These are phyloP conservation scores for Leptinotarsa peninsularis DNA, from an alignment of 2,888 invertebrate genomes.

Conservation along the genomic window DNA sequence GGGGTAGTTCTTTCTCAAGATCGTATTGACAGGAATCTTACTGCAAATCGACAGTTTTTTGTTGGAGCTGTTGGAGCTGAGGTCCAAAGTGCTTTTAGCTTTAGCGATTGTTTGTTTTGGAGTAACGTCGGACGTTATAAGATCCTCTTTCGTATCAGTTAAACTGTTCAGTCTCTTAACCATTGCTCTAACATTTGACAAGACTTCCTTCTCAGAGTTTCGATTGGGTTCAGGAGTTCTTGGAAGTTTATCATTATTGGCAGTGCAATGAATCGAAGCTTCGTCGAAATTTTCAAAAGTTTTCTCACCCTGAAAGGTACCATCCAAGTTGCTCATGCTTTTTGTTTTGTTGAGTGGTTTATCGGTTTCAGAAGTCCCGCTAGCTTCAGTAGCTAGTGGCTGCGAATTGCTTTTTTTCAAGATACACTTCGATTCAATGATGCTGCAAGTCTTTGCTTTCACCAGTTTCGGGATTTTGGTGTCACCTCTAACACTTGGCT, in stretches of 20 bases:
- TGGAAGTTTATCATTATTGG: slow-evolving; percentile 54
- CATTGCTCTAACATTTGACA: slow-evolving; percentile 58
- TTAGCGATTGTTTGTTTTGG: slow-evolving; percentile 49
- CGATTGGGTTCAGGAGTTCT: slow-evolving; percentile 38
- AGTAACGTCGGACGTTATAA: slow-evolving; percentile 8
- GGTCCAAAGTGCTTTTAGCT: slow-evolving; percentile 58
- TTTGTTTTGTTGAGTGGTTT: slow-evolving; percentile 52
- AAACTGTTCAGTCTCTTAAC: slow-evolving; percentile 58
- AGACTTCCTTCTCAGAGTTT: not conserved
- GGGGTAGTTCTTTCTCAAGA: slow-evolving; percentile 60
- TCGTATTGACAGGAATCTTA: slow-evolving; percentile 61
- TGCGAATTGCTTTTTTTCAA: slow-evolving; percentile 72
- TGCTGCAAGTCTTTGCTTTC: slow-evolving; percentile 79
- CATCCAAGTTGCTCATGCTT: slow-evolving; percentile 55
- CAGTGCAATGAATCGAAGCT: not conserved
- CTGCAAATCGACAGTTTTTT: slow-evolving; percentile 52
- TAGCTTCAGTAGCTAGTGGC: slow-evolving; percentile 59
- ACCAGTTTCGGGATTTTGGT: slow-evolving; percentile 71
- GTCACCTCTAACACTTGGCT: slow-evolving; percentile 38
- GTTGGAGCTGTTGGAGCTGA: slow-evolving; percentile 51
- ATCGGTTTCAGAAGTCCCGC: slow-evolving; percentile 11
- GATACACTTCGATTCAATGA: slow-evolving; percentile 77
- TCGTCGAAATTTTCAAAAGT: not conserved
- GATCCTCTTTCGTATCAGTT: slow-evolving; percentile 37
- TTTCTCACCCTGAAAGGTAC: slow-evolving; percentile 17